phyloP scores from a whole-genome alignment of 2,797 vertebrate genomes.

The Eleutherodactylus coqui region DNA sequence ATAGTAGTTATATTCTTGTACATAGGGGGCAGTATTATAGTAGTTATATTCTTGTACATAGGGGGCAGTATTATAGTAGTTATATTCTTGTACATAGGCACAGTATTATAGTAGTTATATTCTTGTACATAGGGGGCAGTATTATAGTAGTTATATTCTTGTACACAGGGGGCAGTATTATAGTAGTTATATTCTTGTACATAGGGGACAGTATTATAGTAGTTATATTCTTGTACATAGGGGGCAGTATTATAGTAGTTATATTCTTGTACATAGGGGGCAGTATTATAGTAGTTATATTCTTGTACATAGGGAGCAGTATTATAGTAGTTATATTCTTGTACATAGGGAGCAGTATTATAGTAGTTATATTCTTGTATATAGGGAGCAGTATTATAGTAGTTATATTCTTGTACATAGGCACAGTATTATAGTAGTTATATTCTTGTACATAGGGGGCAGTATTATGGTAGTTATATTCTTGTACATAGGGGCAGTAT shows the following conservation, averaged over 20 bases:
- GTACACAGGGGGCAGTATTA: neutral
- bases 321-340: neutral
- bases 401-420: neutral
- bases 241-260: neutral
- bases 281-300: conserved; percentile 2
- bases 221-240: neutral
- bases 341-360: neutral
- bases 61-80: neutral
- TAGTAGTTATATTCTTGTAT: too few relatives aligned
- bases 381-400: too few relatives aligned
- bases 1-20: conserved; percentile 7
- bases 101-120: conserved; percentile 1
- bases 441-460: neutral
- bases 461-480: neutral
- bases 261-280: neutral
- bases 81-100: neutral
- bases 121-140: neutral
- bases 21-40: neutral
- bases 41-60: neutral
- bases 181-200: conserved; percentile 3
- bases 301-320: neutral
- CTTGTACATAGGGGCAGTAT: too few relatives aligned
- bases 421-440: neutral
- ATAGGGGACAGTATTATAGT: neutral
- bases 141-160: conserved; percentile 7